Percentiles rank a stretch among this genome's conserved stretches.
phyloP scores from a whole-genome alignment of 2,113 vertebrate genomes.

The Melanotaenia duboulayi region DNA sequence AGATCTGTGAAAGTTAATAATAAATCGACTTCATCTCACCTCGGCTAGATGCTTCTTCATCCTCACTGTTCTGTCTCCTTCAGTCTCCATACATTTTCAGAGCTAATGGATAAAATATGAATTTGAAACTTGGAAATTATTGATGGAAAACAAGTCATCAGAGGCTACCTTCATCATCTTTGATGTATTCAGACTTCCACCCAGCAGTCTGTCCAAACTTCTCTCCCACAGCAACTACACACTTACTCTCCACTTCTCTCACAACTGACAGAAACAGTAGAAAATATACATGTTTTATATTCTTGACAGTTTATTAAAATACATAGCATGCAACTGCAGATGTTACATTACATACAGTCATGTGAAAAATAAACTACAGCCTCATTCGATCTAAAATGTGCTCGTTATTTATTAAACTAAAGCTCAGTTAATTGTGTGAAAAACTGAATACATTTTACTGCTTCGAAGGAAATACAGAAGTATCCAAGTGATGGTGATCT shows the following conservation, averaged over 20 bases:
- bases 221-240: conserved; percentile 1
- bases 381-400: too few relatives aligned
- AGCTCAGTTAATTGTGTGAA: too few relatives aligned
- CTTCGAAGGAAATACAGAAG: too few relatives aligned
- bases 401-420: too few relatives aligned
- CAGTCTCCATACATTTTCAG: conserved; percentile 23
- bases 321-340: too few relatives aligned
- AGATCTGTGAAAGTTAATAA: background rate
- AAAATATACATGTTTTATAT: background rate
- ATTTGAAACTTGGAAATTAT: conserved; percentile 34
- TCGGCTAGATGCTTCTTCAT: background rate
- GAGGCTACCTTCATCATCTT: conserved; percentile 27
- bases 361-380: too few relatives aligned
- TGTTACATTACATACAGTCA: too few relatives aligned
- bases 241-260: background rate
- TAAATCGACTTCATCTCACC: conserved; percentile 5
- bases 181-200: conserved; percentile 25
- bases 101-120: conserved; percentile 25
- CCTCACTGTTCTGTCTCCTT: background rate
- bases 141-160: conserved; percentile 29
- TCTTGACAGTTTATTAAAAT: too few relatives aligned
- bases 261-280: background rate
- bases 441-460: too few relatives aligned
- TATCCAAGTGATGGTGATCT: too few relatives aligned
- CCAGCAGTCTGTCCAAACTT: conserved; percentile 7